Evolutionary conservation across 1,140 invertebrate genomes (phyloP), one percentile per base, ranked within the genome.

Genomic region (Metopolophium dirhodum): DNA sequence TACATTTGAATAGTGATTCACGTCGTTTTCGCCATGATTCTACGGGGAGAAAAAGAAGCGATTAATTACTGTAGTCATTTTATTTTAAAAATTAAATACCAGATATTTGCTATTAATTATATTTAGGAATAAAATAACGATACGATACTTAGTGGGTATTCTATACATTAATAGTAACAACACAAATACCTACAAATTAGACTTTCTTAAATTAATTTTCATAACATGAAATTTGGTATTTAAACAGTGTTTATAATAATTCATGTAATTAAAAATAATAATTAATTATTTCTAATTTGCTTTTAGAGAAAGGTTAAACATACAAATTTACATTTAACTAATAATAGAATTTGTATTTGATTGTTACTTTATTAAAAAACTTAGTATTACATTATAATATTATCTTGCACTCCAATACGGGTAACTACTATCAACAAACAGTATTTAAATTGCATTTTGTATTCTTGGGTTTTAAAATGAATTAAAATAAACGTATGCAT

Each of bases 1-100:
- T n/a, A 51, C 8, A 22, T 93, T 93, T 30, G 82, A 86, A 41
- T 86, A 93, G 26, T 93, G 23, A 20, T 86, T 37, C 35, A 41
- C 49, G 7, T 45, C 26, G 30, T 45, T 49, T 30, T 41, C 35
- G 18, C 77, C 82, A 20, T 93, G 91, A 7, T 93, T 41, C 91
- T 93, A 45, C 6, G 23, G 22, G 7, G 26, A 20, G 14, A 77
- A n/a, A 68, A 41, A 57, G 8, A 22, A 82, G 22, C 7, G 3
- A 26, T 41, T 85, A 23, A 85, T 85, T 45, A 11, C 22, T 23
- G 22, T 41, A 3, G 7, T 23, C 4, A 45, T 45, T 45, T 85
- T 4, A 37, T 77, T 77, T 11, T 20, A 83, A 83, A 37, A 22
- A 23, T 3, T 23, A 22, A 22, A 37, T 41, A 22, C 41, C 20